phyloP scores from a whole-genome alignment of 2,888 invertebrate genomes.

The Tetanocera ferruginea region DNA sequence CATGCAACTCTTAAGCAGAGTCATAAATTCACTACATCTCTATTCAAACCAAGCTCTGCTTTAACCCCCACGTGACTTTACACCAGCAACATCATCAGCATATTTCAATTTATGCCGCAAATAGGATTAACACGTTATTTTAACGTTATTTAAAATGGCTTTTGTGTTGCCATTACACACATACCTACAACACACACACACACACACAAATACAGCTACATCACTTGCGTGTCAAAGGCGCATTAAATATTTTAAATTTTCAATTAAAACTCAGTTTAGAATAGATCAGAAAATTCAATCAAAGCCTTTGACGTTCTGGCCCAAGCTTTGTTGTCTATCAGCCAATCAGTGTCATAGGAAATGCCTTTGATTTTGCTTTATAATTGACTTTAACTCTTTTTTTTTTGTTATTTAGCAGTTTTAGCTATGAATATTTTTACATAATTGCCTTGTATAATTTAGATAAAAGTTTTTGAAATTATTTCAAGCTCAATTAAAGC shows the following conservation, averaged over 20 bases:
- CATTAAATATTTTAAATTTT: conserved; percentile 24
- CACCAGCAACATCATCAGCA: neutral
- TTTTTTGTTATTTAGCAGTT: too few relatives aligned
- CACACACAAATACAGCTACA: neutral
- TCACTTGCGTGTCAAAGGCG: conserved; percentile 19
- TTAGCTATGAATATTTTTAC: too few relatives aligned
- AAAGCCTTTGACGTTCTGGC: neutral
- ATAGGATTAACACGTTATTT: conserved; percentile 32
- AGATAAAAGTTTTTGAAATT: too few relatives aligned
- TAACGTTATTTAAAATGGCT: conserved; percentile 19
- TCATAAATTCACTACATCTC: neutral
- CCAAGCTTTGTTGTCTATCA: neutral
- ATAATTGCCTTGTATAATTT: too few relatives aligned
- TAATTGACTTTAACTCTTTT: neutral
- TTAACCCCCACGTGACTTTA: neutral
- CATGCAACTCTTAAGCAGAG: neutral
- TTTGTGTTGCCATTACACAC: neutral
- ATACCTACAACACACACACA: neutral
- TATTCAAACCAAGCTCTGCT: too few relatives aligned
- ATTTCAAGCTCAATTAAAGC: too few relatives aligned
- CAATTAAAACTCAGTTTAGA: conserved; percentile 33
- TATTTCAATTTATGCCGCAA: conserved; percentile 5
- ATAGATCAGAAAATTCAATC: conserved; percentile 21
- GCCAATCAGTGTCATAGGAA: neutral
- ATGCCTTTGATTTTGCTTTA: neutral